Base-by-base conservation (phyloP, 2,888 invertebrate species). In the Micropterix aruncella region DNA sequence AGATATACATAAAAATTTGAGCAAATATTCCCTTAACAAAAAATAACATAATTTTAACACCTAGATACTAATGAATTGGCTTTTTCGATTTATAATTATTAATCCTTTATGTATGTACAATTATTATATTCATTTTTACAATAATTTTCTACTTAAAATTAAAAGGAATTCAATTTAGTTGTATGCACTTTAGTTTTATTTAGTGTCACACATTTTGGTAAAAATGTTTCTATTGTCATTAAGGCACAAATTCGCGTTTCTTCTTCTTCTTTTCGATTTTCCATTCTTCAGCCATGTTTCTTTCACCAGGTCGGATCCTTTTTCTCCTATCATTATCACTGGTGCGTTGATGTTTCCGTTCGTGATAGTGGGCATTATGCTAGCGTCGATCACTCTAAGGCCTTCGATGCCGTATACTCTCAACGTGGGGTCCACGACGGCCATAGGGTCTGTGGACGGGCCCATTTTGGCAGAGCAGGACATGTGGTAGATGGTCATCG, bases 261-360 rank as follows among this genome's bases (percentile, higher is more conserved):
- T 14, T 18, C 62, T 60, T 52, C 65, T 59, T 42, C 50, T 55
- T 49, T 58, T 54, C 47, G 56, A 58, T 47, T 55, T 60, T 37
- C 54, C 48, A 9, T 52, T 47, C 45, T 55, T 60, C 14, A 73
- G 53, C 87, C 87, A 87, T 27, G 78, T 67, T 42, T 75, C 72
- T 57, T 87, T 87, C 27, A 91, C 78, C 63, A 90, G 59, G 60
- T 91, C 89, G 2, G 90, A 78, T 0, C 82, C 89, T 56, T 89
- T 90, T 57, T 91, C 91, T 0, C 74, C 90, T 16, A 91, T 85
- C 90, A 90, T 91, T 19, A 89, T 82, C 0, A 81, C 80, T 0
- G 90, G 89, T 0, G 90, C 91, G 55, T 90, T 89, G 16, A 86
- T 88, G 55, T 91, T 90, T 0, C 90, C 91, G 57, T 83, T 89